A percentile compares a stretch with the other conserved stretches of the same genome.
These are phyloP conservation scores for Zaprionus lineosus DNA, from an alignment of 2,888 invertebrate species.

Conservation along the genomic window DNA sequence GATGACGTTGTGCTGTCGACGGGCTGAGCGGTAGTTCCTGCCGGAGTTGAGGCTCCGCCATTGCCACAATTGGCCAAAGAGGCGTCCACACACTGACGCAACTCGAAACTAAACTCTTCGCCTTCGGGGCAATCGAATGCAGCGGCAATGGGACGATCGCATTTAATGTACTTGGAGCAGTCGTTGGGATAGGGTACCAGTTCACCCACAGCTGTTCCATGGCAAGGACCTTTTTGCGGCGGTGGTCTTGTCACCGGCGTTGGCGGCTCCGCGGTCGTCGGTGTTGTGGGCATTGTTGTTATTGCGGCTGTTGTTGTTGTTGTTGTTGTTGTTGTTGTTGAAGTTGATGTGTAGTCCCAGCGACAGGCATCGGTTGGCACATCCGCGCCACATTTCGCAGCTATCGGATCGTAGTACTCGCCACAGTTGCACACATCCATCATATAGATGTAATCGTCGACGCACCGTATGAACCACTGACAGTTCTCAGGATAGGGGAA, in stretches of 20 bases:
- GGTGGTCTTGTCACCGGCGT: conserved; percentile 56
- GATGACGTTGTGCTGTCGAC: neutral
- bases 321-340: conserved; percentile 26
- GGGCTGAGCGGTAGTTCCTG: too few species aligned
- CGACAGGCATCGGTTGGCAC: conserved; percentile 67
- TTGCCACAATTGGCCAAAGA: conserved; percentile 56
- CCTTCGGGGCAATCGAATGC: conserved; percentile 53
- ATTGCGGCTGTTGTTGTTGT: too few species aligned
- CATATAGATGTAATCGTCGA: conserved; percentile 66
- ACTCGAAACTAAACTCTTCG: conserved; percentile 59
- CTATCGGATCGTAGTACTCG: conserved; percentile 68
- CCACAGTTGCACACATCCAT: conserved; percentile 58
- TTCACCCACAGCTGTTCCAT: conserved; percentile 33
- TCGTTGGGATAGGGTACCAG: conserved; percentile 68
- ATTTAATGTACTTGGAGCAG: conserved; percentile 67
- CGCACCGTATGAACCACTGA: conserved; percentile 67
- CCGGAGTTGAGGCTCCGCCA: conserved; percentile 7
- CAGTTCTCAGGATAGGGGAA: conserved; percentile 69
- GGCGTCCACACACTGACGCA: conserved; percentile 55
- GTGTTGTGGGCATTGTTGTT: too few species aligned
- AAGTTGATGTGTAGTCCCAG: conserved; percentile 53
- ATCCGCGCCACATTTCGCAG: conserved; percentile 53
- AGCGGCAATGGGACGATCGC: conserved; percentile 55
- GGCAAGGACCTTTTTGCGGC: conserved; percentile 62
- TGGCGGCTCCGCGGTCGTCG: conserved; percentile 5